phyloP scores from a whole-genome alignment of 2,888 invertebrate species.

The Stenchaetothrips biformis region DNA sequence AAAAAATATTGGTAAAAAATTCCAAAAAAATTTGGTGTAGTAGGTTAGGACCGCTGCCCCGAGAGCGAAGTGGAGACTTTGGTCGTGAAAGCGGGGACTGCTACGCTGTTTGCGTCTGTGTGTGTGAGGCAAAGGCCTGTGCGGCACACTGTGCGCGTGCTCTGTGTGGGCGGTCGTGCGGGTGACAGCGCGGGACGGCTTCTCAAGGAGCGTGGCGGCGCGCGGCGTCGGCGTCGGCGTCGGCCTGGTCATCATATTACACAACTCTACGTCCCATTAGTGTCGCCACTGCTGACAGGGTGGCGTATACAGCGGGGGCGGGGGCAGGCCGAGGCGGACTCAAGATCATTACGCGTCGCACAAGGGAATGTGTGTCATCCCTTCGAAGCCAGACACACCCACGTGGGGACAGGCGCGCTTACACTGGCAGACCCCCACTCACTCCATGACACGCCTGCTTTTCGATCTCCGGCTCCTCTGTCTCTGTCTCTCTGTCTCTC shows the following conservation, averaged over 20 bases:
- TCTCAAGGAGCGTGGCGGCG: not conserved
- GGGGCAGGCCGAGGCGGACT: not conserved
- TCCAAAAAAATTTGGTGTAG: too few relatives aligned
- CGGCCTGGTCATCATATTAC: not conserved
- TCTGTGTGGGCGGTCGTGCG: too few relatives aligned
- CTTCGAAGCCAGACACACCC: not conserved
- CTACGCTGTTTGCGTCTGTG: too few relatives aligned
- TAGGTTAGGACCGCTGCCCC: too few relatives aligned
- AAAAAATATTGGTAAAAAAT: too few relatives aligned
- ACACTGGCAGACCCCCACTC: not conserved
- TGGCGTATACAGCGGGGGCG: not conserved
- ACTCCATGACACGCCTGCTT: not conserved
- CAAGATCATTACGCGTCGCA: not conserved
- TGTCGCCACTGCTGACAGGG: not conserved
- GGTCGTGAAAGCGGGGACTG: too few relatives aligned
- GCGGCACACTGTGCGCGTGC: too few relatives aligned
- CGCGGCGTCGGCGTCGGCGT: not conserved
- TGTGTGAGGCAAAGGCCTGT: too few relatives aligned
- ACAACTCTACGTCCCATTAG: constrained; percentile 13
- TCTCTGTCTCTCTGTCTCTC: not conserved
- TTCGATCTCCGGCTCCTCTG: not conserved
- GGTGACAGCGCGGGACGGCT: too few relatives aligned
- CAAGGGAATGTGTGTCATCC: not conserved
- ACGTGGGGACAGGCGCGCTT: not conserved
- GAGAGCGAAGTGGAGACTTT: too few relatives aligned